A percentile compares a stretch with the other conserved stretches of the same genome.
These are phyloP conservation scores for Scaptomyza parva DNA, from an alignment of 2,888 invertebrate genomes.

Conservation along the genomic window DNA sequence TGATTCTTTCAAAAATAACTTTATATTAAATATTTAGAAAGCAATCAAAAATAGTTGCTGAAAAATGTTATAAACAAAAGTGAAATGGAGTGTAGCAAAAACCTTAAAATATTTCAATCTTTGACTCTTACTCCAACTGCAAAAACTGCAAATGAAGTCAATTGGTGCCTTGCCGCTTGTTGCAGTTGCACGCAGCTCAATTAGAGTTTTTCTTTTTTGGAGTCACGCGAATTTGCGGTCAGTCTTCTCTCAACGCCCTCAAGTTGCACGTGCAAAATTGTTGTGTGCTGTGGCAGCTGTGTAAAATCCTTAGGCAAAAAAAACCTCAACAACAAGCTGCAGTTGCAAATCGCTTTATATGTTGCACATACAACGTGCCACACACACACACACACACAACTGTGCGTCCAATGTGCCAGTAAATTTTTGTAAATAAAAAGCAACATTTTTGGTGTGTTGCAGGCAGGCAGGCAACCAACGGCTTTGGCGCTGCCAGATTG, in stretches of 20 bases:
- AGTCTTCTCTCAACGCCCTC: conserved; percentile 11
- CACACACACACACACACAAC: conserved; percentile 3
- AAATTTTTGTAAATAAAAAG: conserved; percentile 67
- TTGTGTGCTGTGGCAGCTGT: no score
- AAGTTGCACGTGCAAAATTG: conserved; percentile 20
- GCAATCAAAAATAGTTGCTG: background rate
- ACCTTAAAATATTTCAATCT: background rate
- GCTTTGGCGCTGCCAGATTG: conserved; percentile 38
- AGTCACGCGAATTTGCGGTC: conserved; percentile 23
- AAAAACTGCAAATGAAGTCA: conserved; percentile 1
- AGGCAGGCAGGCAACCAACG: background rate
- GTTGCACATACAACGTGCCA: conserved; percentile 1
- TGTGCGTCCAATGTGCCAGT: conserved; percentile 29
- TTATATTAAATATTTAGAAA: background rate
- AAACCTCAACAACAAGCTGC: conserved; percentile 1
- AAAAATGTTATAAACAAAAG: background rate
- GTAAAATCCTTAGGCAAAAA: background rate
- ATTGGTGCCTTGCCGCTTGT: background rate
- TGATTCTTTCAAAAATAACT: background rate
- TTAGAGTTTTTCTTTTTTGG: background rate
- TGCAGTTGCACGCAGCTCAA: conserved; percentile 1
- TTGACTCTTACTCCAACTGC: background rate
- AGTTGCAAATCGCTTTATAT: background rate
- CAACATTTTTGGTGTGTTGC: conserved; percentile 40
- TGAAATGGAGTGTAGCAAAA: background rate